Base-by-base conservation (phyloP, 1,140 invertebrate species). In the Agrypnia vestita region DNA sequence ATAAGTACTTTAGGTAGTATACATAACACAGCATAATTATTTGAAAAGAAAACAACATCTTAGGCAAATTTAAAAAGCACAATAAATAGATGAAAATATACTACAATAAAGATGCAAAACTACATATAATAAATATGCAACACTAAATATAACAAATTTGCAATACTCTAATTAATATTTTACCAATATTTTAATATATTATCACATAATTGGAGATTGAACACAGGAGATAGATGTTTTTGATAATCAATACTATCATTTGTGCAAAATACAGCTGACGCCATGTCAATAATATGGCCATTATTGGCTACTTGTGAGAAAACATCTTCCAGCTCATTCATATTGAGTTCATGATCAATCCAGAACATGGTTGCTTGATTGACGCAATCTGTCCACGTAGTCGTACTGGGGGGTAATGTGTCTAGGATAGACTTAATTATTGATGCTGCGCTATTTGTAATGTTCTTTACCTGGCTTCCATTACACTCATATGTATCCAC, bases 281-380 rank as follows among this genome's bases (percentile, higher is more conserved):
- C 82, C 79, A 80, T 73, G 13, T 83, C 51, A 0, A 79, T 53
- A 15, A 59, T 75, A 12, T 77, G 71, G 0, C 76, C 79, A 46
- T 88, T 88, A 21, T 86, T 84, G 79, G 90, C 86, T 47, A 89
- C 84, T 43, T 89, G 86, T 15, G 88, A 53, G 44, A 91, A 85
- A 9, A 90, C 77, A 25, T 85, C 87, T 80, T 91, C 90, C 61
- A 91, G 83, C 64, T 84, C 85, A 44, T 86, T 84, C 47, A 91
- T 86, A 0, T 88, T 85, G 17, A 91, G 85, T 71, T 85, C 83
- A 71, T 90, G 87, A 61, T 89, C 85, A 10, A 88, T 79, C 90
- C 90, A 91, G 81, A 90, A 90, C 53, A 87, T 86, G 21, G 91
- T 85, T 25, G 86, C 85, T 17, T 83, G 78, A 43, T 79, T 69